Evolutionary conservation across 1,140 invertebrate genomes (phyloP).

Genomic region (Drosophila willistoni): DNA sequence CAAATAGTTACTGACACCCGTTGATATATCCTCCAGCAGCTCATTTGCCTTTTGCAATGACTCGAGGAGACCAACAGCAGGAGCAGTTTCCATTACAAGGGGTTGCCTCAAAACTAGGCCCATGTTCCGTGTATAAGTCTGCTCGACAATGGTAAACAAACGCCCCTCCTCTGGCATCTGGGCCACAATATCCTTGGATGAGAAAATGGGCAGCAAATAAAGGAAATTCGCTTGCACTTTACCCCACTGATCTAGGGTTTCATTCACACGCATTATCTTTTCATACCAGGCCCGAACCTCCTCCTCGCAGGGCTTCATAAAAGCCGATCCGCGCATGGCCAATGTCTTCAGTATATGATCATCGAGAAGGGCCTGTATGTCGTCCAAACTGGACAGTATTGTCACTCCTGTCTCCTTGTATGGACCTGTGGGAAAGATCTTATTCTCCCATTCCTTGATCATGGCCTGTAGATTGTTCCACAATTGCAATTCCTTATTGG

Average conservation of each 20-base stretch:
- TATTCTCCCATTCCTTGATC: slow-evolving; percentile 92
- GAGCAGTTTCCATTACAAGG: slow-evolving; percentile 89
- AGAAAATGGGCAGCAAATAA: slow-evolving; percentile 96
- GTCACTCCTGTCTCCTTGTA: slow-evolving; percentile 92
- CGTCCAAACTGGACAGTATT: slow-evolving; percentile 92
- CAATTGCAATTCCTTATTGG: slow-evolving; percentile 93
- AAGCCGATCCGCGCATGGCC: slow-evolving; percentile 94
- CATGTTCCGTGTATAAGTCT: slow-evolving; percentile 92
- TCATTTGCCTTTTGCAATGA: slow-evolving; percentile 89
- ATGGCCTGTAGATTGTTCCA: slow-evolving; percentile 92
- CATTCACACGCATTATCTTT: slow-evolving; percentile 90
- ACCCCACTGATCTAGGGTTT: slow-evolving; percentile 94
- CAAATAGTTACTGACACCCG: slow-evolving; percentile 94
- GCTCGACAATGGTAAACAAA: slow-evolving; percentile 90
- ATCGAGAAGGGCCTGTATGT: slow-evolving; percentile 93
- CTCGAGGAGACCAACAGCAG: slow-evolving; percentile 89
- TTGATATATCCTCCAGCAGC: slow-evolving; percentile 92
- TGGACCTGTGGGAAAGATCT: slow-evolving; percentile 88
- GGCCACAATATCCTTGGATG: slow-evolving; percentile 95
- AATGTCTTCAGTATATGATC: slow-evolving; percentile 95
- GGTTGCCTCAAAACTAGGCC: slow-evolving; percentile 88
- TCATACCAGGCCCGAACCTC: slow-evolving; percentile 93
- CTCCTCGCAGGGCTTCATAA: slow-evolving; percentile 93
- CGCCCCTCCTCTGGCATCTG: slow-evolving; percentile 96
- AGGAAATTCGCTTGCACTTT: slow-evolving; percentile 95